A percentile compares a stretch with the other conserved stretches of the same genome.
Evolutionary conservation across 2,113 vertebrate species (phyloP).

Genomic region (Spea multiplicata): DNA sequence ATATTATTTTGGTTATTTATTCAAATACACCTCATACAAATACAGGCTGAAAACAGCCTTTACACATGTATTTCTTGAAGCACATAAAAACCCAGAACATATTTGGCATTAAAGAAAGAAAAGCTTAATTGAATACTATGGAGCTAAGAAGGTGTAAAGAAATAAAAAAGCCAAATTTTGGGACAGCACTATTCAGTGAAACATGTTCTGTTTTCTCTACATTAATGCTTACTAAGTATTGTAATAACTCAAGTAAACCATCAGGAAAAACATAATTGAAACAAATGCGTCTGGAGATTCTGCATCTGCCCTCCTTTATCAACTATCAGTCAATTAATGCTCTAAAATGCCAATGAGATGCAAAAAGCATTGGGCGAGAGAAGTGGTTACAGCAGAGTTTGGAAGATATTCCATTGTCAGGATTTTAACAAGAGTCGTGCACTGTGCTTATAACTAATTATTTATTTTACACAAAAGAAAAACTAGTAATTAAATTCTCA

Average conservation of each 20-base stretch:
- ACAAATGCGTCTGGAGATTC: slow-evolving; percentile 73
- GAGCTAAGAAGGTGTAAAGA: slow-evolving; percentile 1
- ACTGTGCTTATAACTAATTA: slow-evolving; percentile 62
- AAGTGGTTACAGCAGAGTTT: slow-evolving; percentile 50
- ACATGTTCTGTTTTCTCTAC: slow-evolving; percentile 48
- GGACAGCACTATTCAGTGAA: slow-evolving; percentile 33
- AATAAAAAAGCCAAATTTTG: slow-evolving; percentile 23
- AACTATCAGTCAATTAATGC: slow-evolving; percentile 93
- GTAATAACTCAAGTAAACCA: slow-evolving; percentile 79
- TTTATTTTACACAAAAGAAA: slow-evolving; percentile 51
- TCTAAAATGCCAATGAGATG: slow-evolving; percentile 87
- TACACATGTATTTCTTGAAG: too few species aligned
- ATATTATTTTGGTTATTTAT: too few species aligned
- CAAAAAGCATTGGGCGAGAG: slow-evolving; percentile 66
- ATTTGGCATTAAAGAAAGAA: neutral
- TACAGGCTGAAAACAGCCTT: too few species aligned
- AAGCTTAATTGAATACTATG: neutral
- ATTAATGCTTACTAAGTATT: slow-evolving; percentile 68
- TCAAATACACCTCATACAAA: too few species aligned
- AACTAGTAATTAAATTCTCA: neutral
- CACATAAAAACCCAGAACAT: neutral
- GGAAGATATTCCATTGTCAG: slow-evolving; percentile 65
- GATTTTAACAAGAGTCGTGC: slow-evolving; percentile 70
- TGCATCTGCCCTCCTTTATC: slow-evolving; percentile 86
- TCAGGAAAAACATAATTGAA: slow-evolving; percentile 67